A percentile compares a stretch with the other conserved stretches of the same genome.
Conservation (phyloP, 2,113 vertebrate species). For the Chlamydotis undulata region DNA sequence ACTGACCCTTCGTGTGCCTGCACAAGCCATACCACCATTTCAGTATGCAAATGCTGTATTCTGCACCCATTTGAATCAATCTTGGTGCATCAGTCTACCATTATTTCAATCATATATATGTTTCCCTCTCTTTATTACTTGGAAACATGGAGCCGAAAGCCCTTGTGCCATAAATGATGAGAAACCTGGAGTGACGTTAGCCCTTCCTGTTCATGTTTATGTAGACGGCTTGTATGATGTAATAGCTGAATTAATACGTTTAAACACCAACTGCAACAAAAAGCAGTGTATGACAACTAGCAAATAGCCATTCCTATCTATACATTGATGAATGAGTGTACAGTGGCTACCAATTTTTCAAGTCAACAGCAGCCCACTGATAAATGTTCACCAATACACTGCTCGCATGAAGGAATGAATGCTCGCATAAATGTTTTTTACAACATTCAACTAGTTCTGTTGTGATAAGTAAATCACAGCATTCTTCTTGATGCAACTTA, state of each 20-base stretch:
- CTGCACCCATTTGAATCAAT: background rate
- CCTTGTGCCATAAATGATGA: background rate
- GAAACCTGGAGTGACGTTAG: background rate
- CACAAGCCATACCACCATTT: accelerated
- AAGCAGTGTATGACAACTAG: background rate
- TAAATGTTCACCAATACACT: background rate
- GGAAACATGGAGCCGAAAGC: background rate
- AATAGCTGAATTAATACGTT: background rate
- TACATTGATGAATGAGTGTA: background rate
- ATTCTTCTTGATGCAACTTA: background rate
- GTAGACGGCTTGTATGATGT: background rate
- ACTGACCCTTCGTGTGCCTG: accelerated
- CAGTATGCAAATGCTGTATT: background rate
- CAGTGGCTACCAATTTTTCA: background rate
- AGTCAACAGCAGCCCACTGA: background rate
- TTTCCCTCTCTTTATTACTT: background rate
- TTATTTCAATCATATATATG: background rate
- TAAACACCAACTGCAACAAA: background rate
- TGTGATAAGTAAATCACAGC: background rate
- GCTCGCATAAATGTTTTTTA: background rate
- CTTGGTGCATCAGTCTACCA: accelerated
- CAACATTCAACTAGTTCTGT: background rate
- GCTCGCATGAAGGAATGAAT: background rate
- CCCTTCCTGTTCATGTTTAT: background rate
- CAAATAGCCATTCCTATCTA: background rate